Conservation (phyloP, 2,797 vertebrate genomes). For the Aulostomus chinensis region DNA sequence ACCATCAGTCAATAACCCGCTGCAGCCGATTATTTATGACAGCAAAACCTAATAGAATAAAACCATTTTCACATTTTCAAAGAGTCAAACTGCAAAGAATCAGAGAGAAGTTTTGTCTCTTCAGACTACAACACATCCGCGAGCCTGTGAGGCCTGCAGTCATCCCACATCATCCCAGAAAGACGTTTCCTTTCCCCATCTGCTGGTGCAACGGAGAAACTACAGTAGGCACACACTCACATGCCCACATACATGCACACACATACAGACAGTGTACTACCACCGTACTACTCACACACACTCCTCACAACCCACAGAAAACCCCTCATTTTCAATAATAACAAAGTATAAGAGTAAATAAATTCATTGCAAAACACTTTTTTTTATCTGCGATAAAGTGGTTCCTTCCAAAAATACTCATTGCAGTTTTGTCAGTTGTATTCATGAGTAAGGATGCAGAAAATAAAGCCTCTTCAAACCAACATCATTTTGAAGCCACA, state of each 20-base stretch:
- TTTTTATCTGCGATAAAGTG: no score
- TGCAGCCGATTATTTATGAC: no score
- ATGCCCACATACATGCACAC: no score
- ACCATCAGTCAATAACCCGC: not conserved
- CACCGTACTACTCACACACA: not conserved
- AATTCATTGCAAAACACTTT: no score
- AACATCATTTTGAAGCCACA: not conserved
- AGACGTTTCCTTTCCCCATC: constrained; percentile 74
- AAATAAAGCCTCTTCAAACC: not conserved
- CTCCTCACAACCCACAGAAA: not conserved
- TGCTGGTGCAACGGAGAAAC: constrained; percentile 64
- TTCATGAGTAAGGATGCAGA: not conserved
- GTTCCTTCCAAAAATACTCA: no score
- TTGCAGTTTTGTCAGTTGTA: no score
- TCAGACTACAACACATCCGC: not conserved
- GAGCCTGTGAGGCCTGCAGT: constrained; percentile 1
- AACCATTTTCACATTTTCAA: no score
- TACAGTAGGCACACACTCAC: no score
- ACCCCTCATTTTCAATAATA: no score
- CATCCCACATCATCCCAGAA: constrained; percentile 30
- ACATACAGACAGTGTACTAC: not conserved
- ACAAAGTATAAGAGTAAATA: no score
- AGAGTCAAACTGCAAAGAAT: not conserved
- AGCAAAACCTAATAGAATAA: no score
- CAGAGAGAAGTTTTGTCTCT: not conserved